Conservation (phyloP, 2,113 vertebrate genomes). For the Paratilapia polleni region DNA sequence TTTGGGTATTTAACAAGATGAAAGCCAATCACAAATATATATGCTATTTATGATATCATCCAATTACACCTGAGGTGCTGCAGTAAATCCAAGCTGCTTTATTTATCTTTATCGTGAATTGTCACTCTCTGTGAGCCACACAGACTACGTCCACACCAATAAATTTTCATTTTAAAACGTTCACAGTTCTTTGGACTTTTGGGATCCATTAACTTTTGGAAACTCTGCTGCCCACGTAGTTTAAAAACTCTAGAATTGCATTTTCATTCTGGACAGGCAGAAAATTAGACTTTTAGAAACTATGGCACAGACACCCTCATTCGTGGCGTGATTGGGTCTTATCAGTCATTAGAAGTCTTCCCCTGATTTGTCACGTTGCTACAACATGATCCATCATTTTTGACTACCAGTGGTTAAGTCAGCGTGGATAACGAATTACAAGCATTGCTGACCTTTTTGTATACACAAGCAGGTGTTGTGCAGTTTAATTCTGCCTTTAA, state of each 20-base stretch:
- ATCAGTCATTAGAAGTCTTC: background rate
- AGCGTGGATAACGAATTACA: background rate
- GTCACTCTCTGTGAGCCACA: background rate
- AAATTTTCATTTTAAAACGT: background rate
- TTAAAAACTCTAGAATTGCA: background rate
- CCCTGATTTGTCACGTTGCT: background rate
- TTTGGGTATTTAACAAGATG: slow-evolving; percentile 41
- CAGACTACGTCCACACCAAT: background rate
- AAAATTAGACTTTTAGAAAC: background rate
- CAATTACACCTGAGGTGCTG: slow-evolving; percentile 11
- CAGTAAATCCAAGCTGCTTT: slow-evolving; percentile 26
- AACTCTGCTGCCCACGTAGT: background rate
- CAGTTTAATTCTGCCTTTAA: background rate
- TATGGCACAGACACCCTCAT: background rate
- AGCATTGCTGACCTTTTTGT: background rate
- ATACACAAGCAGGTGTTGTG: background rate
- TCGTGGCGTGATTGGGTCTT: background rate
- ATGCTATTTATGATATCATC: slow-evolving; percentile 29
- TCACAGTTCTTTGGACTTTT: background rate
- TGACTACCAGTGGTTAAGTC: background rate
- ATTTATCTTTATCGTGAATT: slow-evolving; percentile 39
- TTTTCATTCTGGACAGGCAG: too few species aligned
- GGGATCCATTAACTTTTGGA: background rate
- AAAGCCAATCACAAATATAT: slow-evolving; percentile 33
- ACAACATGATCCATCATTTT: background rate